Evolutionary conservation across 1,140 invertebrate genomes (phyloP), one percentile per base, ranked within the genome.

Genomic region (Saccostrea echinata): DNA sequence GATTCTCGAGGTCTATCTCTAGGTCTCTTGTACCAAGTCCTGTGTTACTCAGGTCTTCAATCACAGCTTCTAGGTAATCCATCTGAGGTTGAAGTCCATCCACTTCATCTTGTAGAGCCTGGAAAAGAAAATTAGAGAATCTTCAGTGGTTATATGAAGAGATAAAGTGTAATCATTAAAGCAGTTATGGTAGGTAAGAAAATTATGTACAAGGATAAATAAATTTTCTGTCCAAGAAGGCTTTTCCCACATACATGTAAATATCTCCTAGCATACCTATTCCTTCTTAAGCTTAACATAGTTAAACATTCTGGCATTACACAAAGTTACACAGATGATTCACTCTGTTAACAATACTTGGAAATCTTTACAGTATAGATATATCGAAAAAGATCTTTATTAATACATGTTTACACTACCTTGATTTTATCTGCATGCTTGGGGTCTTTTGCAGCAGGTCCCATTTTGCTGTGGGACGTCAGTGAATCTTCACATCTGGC

Each of bases 401-500:
- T 11, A 16, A 16, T 30, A 33, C 24, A 76, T 1, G 27, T 12
- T 12, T 3, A 13, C 27, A 6, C 9, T 89, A 96, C 96, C 96
- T 97, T 97, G 84, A 98, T 97, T 93, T 97, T 96, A 88, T 98
- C 97, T 61, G 98, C 95, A 89, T 98, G 95, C 95, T 98, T 98
- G 11, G 97, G 97, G 95, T 98, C 97, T 93, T 96, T 96, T 16
- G 97, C 96, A 52, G 97, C 96, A 89, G 97, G 97, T 82, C 97
- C 97, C 30, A 97, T 94, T 84, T 97, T 96, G 95, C 97, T 97
- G 92, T 98, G 97, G n/a, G 97, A 97, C 27, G 97, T 96, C 9
- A 98, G 94, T 92, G 97, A 97, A 94, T 99, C 98, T 95, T 99
- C 98, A 94, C 97, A 98, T 81, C 98, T 96, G 90, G 97, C 96